Percentiles rank a stretch among this genome's conserved stretches.
Conservation (phyloP, 2,888 invertebrate genomes). For the Horisme vitalbata region DNA sequence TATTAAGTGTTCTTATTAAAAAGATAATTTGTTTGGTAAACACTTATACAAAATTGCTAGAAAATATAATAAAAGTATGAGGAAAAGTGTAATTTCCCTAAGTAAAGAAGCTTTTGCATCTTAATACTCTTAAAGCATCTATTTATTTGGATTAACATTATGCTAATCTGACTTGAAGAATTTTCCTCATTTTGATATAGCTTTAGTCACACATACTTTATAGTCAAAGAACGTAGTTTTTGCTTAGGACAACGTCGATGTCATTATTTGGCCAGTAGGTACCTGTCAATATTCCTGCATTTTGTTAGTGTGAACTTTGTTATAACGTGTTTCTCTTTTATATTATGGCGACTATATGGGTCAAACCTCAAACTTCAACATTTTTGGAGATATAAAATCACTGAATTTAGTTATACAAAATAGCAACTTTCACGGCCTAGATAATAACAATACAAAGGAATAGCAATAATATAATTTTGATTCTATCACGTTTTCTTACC, state of each 20-base stretch:
- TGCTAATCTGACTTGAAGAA: slow-evolving; percentile 15
- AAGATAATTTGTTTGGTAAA: not conserved
- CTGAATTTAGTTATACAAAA: too few species aligned
- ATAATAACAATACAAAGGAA: too few species aligned
- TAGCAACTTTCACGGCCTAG: too few species aligned
- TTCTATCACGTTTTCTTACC: too few species aligned
- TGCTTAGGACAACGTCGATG: slow-evolving; percentile 39
- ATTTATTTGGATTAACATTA: slow-evolving; percentile 15
- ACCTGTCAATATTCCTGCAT: too few species aligned
- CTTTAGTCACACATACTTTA: slow-evolving; percentile 12
- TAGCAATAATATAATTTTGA: too few species aligned
- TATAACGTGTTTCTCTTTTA: too few species aligned
- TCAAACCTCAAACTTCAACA: too few species aligned
- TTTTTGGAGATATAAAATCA: too few species aligned
- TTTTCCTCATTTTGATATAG: slow-evolving; percentile 22
- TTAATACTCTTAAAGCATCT: slow-evolving; percentile 8
- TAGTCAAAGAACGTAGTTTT: slow-evolving; percentile 34
- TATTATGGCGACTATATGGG: too few species aligned
- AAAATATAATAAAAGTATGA: not conserved
- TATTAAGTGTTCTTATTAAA: too few species aligned
- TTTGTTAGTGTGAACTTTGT: too few species aligned
- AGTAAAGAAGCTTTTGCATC: slow-evolving; percentile 13
- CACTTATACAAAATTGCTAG: not conserved
- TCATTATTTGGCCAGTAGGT: slow-evolving; percentile 35
- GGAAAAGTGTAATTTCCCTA: slow-evolving; percentile 6